Evolutionary conservation across 2,888 invertebrate genomes (phyloP).

Genomic region (Agrotis exclamationis): DNA sequence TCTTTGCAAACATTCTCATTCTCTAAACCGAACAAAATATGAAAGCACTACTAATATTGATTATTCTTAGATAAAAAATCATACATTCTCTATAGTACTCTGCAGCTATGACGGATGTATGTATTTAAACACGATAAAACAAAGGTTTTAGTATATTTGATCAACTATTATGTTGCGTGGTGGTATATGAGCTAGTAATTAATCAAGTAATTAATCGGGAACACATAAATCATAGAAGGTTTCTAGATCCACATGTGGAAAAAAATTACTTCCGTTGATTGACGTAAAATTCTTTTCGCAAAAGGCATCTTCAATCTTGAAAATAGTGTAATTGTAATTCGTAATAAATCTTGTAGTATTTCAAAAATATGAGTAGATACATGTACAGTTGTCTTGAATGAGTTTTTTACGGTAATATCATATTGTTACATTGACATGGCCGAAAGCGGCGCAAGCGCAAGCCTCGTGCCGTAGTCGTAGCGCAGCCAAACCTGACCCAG

Average conservation of each 20-base stretch:
- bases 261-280: neutral
- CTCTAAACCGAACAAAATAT: too few species aligned
- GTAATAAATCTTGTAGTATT: neutral
- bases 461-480: slow-evolving; percentile 28
- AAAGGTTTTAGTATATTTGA: too few species aligned
- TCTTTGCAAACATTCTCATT: too few species aligned
- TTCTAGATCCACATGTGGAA: neutral
- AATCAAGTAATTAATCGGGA: too few species aligned
- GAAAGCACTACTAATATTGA: too few species aligned
- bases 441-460: slow-evolving; percentile 15
- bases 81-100: too few species aligned
- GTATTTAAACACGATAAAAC: too few species aligned
- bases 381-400: neutral
- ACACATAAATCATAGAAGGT: neutral
- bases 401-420: slow-evolving; percentile 6
- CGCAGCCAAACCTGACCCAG: slow-evolving; percentile 55
- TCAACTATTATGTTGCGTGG: too few species aligned
- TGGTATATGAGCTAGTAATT: too few species aligned
- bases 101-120: too few species aligned
- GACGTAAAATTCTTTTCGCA: neutral
- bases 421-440: slow-evolving; percentile 22
- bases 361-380: neutral
- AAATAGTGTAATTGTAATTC: neutral
- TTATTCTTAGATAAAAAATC: too few species aligned
- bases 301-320: too few species aligned